Base-by-base conservation (phyloP, 2,113 vertebrate genomes). In the Prunella himalayana region DNA sequence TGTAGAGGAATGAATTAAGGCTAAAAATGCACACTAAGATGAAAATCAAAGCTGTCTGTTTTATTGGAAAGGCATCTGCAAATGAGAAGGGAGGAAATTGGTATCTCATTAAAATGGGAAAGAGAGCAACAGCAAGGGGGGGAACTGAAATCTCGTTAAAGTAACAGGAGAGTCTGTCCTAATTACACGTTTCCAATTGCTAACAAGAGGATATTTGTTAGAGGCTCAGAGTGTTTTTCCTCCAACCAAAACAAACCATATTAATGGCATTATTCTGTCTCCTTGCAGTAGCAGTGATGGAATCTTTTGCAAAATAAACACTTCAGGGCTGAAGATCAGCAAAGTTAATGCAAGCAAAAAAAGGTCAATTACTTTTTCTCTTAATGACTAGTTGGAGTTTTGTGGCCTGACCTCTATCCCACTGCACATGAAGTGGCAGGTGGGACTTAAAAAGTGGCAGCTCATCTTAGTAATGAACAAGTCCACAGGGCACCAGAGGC, bases 21-120 rank as follows among this genome's bases (percentile, higher is more conserved):
- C 89, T 64, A 44, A 96, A 96, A 97, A 94, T 97, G 96, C 92
- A 87, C 10, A 64, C 88, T 94, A 91, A 84, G 86, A 94, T 81
- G 91, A 96, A 98, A 98, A 98, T 97, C 97, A 98, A 98, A 98
- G 96, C 96, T 98, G 95, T 97, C 95, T 96, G 83, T 97, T 98
- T 98, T 97, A 97, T 94, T 97, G 94, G 93, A 96, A 86, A 96
- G 91, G 89, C 97, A 95, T 98, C 97, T 97, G 89, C 90, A 94
- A 97, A 95, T 45, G 82, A 89, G 94, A 91, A 78, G 54, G 82
- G 93, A 97, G 98, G 98, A 94, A 98, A 98, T 96, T 97, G 97
- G 95, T 97, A 97, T 98, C 97, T 98, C 97, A 97, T 98, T 98
- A 98, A 98, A 97, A 97, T 92, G 92, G 91, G 95, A 95, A 95